Percentiles rank a stretch among this genome's conserved stretches.
Conservation (phyloP, 2,113 vertebrate species). For the Miniopterus natalensis region DNA sequence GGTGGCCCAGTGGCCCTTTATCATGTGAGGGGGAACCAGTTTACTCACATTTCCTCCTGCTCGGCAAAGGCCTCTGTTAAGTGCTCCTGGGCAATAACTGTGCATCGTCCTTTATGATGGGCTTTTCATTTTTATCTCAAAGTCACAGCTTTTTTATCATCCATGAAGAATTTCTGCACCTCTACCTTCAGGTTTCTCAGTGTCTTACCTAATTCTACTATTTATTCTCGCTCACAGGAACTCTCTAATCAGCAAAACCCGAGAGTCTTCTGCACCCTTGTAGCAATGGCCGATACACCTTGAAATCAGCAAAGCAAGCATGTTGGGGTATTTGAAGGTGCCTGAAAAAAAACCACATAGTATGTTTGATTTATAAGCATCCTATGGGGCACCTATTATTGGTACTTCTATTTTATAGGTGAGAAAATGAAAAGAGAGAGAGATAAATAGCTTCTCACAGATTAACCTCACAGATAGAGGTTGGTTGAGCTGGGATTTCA, state of each 20-base stretch:
- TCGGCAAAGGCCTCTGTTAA: background rate
- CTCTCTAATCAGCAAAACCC: background rate
- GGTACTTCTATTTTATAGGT: background rate
- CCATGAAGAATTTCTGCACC: background rate
- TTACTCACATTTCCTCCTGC: background rate
- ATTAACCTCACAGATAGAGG: background rate
- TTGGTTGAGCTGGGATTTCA: background rate
- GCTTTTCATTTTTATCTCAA: conserved; percentile 21
- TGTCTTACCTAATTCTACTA: background rate
- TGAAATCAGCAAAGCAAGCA: background rate
- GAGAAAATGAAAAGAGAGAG: background rate
- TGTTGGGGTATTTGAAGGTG: background rate
- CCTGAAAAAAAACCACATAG: background rate
- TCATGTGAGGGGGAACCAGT: background rate
- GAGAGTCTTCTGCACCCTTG: background rate
- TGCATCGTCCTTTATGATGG: background rate
- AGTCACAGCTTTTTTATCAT: conserved; percentile 1
- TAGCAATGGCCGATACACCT: background rate
- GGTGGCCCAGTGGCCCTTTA: background rate
- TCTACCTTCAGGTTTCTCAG: background rate
- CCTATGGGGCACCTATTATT: background rate
- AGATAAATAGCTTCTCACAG: background rate
- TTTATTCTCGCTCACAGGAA: background rate
- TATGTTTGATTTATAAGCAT: background rate
- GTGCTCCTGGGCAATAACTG: background rate